Evolutionary conservation across 2,888 invertebrate genomes (phyloP).

Genomic region (Yponomeuta cagnagella): DNA sequence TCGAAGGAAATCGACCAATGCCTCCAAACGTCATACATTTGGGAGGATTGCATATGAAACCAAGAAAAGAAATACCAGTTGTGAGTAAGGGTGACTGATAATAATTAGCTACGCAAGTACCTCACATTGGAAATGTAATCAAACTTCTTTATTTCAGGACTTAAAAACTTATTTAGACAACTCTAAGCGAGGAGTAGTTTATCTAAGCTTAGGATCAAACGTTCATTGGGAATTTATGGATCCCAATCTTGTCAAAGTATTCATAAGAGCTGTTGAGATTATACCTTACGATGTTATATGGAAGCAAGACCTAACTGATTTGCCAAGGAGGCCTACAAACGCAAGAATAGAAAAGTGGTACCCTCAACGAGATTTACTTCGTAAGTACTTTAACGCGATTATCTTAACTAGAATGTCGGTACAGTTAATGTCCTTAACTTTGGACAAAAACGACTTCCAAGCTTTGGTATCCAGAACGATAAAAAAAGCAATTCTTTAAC

Average conservation of each 20-base stretch:
- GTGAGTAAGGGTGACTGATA: slow-evolving; percentile 21
- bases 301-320: slow-evolving; percentile 9
- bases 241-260: not conserved
- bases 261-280: not conserved
- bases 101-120: too few species aligned
- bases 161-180: slow-evolving; percentile 21
- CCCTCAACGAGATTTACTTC: slow-evolving; percentile 16
- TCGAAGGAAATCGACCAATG: slow-evolving; percentile 33
- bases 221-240: not conserved
- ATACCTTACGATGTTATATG: slow-evolving; percentile 13
- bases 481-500: too few species aligned
- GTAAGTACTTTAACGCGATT: not conserved
- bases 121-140: too few species aligned
- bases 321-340: not conserved
- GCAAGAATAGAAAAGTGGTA: slow-evolving; percentile 19
- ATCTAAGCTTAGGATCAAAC: slow-evolving; percentile 24
- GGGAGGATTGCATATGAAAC: slow-evolving; percentile 32
- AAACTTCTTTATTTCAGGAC: slow-evolving; percentile 17
- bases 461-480: too few species aligned
- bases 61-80: slow-evolving; percentile 29
- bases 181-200: slow-evolving; percentile 23
- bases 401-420: not conserved
- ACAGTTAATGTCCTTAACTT: too few species aligned
- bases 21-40: slow-evolving; percentile 33
- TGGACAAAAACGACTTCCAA: too few species aligned